phyloP scores from a whole-genome alignment of 2,888 invertebrate species.

The Dryomyza anilis region DNA sequence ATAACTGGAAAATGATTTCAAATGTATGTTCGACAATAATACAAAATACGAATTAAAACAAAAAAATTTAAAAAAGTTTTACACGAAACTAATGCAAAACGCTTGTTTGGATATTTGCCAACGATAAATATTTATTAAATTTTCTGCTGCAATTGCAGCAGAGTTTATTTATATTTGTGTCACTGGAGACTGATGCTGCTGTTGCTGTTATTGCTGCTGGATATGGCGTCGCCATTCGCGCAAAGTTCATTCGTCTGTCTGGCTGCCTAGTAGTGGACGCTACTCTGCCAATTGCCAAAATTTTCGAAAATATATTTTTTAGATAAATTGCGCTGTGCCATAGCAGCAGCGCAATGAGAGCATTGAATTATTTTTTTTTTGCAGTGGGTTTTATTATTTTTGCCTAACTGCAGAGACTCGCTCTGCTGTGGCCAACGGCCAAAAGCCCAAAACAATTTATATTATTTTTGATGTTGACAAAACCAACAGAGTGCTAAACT shows the following conservation, averaged over 20 bases:
- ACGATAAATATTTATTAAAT: slow-evolving; percentile 25
- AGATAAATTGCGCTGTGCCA: slow-evolving; percentile 11
- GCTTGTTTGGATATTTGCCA: slow-evolving; percentile 22
- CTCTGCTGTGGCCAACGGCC: neutral
- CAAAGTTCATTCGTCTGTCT: no score
- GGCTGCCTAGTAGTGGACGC: neutral
- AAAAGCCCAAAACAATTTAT: slow-evolving; percentile 23
- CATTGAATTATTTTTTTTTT: neutral
- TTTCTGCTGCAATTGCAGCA: slow-evolving; percentile 22
- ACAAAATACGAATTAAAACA: no score
- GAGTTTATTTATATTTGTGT: slow-evolving; percentile 10
- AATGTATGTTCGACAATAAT: no score
- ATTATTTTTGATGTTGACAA: slow-evolving; percentile 10
- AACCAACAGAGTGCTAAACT: neutral
- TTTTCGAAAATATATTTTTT: slow-evolving; percentile 1
- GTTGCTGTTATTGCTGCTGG: no score
- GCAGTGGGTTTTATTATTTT: neutral
- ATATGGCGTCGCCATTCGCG: neutral
- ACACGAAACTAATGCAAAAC: no score
- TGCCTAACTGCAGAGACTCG: neutral
- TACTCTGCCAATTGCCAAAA: slow-evolving; percentile 15
- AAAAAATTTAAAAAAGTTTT: no score
- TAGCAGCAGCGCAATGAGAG: slow-evolving; percentile 11
- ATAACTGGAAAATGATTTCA: no score
- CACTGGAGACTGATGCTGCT: neutral